Percentiles rank a stretch among this genome's conserved stretches.
These are phyloP conservation scores for Cydia splendana DNA, from an alignment of 1,140 invertebrate genomes.

Conservation along the genomic window DNA sequence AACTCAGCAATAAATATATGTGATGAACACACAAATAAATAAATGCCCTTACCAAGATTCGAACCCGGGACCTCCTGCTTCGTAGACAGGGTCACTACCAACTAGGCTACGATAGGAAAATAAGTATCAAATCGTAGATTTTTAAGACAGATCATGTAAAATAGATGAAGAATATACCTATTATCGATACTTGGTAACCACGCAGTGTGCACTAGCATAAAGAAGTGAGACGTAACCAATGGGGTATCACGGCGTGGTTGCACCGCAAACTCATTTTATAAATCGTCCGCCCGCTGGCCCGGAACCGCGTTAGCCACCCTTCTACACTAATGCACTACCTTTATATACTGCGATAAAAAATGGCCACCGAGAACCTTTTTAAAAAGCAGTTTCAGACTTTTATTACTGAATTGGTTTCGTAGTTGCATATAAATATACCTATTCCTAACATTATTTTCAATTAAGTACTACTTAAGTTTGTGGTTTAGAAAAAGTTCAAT, in stretches of 20 bases:
- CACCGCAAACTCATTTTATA: constrained; percentile 80
- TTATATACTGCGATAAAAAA: constrained; percentile 43
- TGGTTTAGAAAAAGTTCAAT: too few species aligned
- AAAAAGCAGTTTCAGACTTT: constrained; percentile 7
- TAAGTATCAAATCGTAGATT: neutral
- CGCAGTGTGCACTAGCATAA: constrained; percentile 53
- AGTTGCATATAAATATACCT: neutral
- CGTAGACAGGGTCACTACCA: too few species aligned
- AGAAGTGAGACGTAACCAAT: constrained; percentile 78
- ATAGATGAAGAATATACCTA: too few species aligned
- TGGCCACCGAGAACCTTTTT: constrained; percentile 15
- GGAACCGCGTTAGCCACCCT: constrained; percentile 75
- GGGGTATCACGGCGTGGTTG: constrained; percentile 76
- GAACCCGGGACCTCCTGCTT: too few species aligned
- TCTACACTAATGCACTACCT: constrained; percentile 51
- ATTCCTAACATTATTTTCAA: neutral
- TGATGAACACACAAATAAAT: too few species aligned
- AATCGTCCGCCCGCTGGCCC: constrained; percentile 70
- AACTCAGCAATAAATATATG: too few species aligned
- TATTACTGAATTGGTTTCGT: neutral
- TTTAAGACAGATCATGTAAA: too few species aligned
- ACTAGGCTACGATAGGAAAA: neutral
- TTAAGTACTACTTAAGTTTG: too few species aligned
- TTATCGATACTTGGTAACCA: neutral
- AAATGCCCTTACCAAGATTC: too few species aligned